These are phyloP conservation scores for Opisthograptis luteolata DNA, from an alignment of 2,888 invertebrate species.

Conservation along the genomic window DNA sequence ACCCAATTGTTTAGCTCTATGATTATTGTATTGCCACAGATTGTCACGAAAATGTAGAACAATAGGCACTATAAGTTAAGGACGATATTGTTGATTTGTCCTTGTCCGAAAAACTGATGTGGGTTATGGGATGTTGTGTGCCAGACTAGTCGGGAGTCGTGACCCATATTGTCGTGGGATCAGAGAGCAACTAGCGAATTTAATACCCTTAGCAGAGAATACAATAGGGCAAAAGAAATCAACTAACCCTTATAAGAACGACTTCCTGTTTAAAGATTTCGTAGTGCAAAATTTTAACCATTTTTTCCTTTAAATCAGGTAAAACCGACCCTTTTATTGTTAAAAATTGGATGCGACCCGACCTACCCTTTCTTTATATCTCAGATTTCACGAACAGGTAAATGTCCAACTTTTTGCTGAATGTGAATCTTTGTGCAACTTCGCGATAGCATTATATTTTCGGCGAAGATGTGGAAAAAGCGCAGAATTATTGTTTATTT, in stretches of 20 bases:
- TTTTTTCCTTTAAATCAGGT: slow-evolving; percentile 72
- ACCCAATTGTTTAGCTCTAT: slow-evolving; percentile 24
- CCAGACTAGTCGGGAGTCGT: slow-evolving; percentile 45
- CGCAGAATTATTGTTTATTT: slow-evolving; percentile 72
- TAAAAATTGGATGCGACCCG: slow-evolving; percentile 69
- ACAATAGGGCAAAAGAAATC: slow-evolving; percentile 64
- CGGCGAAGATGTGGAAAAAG: slow-evolving; percentile 65
- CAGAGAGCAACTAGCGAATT: slow-evolving; percentile 69
- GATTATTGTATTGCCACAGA: slow-evolving; percentile 31
- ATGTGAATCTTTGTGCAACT: slow-evolving; percentile 71
- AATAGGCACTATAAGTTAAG: slow-evolving; percentile 27
- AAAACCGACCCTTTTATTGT: slow-evolving; percentile 54
- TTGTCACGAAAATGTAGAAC: slow-evolving; percentile 29
- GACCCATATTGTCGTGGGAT: slow-evolving; percentile 72
- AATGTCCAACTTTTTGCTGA: slow-evolving; percentile 72
- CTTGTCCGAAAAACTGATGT: slow-evolving; percentile 37
- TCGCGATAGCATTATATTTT: slow-evolving; percentile 80
- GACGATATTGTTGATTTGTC: slow-evolving; percentile 27
- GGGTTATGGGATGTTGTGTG: slow-evolving; percentile 45
- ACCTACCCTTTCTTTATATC: slow-evolving; percentile 80
- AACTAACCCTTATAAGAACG: slow-evolving; percentile 74
- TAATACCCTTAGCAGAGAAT: slow-evolving; percentile 64
- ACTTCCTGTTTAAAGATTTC: slow-evolving; percentile 76
- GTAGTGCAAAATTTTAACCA: slow-evolving; percentile 53
- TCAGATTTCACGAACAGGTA: slow-evolving; percentile 83